These are phyloP conservation scores for Anguilla anguilla DNA, from an alignment of 2,797 vertebrate genomes.

Conservation along the genomic window DNA sequence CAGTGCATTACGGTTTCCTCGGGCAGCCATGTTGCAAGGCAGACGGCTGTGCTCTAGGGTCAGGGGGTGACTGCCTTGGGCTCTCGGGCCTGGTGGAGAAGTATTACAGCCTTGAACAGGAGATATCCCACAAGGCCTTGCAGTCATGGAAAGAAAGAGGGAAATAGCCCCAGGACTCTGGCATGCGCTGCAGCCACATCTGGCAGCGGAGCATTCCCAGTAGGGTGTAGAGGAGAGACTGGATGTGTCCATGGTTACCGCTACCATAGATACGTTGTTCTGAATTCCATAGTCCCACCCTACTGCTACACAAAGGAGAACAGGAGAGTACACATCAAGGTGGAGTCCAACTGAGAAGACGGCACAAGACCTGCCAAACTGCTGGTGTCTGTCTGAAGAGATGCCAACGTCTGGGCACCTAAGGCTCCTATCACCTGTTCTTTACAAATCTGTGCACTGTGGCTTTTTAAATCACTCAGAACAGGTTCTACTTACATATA, in stretches of 20 bases:
- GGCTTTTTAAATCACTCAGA: not conserved
- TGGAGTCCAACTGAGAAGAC: not conserved
- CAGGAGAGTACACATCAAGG: not conserved
- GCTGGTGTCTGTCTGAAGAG: not conserved
- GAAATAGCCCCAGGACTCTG: not conserved
- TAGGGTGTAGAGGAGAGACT: not conserved
- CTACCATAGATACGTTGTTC: not conserved
- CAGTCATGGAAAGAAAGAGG: conserved; percentile 8
- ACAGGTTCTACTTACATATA: no score
- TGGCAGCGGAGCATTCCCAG: not conserved
- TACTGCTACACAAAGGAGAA: not conserved
- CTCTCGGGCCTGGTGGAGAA: not conserved
- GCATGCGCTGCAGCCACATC: not conserved
- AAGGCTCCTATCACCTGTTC: not conserved
- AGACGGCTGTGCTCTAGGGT: not conserved
- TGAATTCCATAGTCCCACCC: not conserved
- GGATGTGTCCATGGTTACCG: conserved; percentile 9
- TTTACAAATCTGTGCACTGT: not conserved
- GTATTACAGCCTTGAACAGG: not conserved
- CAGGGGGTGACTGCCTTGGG: not conserved
- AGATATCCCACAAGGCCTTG: not conserved
- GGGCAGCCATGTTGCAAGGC: not conserved
- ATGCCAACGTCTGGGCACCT: not conserved
- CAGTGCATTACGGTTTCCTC: not conserved
- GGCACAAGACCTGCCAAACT: not conserved